Conservation (phyloP, 2,113 vertebrate genomes). For the Pygoscelis antarcticus region DNA sequence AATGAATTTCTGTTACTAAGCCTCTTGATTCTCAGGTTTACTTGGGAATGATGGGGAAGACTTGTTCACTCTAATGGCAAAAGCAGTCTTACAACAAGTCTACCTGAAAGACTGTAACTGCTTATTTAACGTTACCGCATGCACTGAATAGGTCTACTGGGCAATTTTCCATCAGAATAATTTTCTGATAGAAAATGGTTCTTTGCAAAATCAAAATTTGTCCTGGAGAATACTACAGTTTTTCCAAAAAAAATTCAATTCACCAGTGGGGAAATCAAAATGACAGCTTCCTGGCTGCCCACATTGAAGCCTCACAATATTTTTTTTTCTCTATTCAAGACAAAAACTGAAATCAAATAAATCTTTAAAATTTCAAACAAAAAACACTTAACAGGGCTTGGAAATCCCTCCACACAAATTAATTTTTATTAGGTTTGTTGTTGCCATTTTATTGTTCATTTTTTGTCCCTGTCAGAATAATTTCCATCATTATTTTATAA, state of each 20-base stretch:
- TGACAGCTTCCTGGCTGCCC: neutral
- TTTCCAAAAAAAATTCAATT: neutral
- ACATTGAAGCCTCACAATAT: neutral
- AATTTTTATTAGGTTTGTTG: neutral
- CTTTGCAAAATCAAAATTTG: neutral
- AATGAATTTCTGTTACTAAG: neutral
- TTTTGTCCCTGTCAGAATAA: neutral
- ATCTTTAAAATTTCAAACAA: neutral
- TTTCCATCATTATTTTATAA: neutral
- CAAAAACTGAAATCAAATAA: neutral
- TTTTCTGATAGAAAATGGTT: neutral
- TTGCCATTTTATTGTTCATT: neutral
- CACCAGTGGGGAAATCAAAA: neutral
- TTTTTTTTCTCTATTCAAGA: neutral
- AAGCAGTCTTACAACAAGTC: neutral
- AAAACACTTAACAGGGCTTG: neutral
- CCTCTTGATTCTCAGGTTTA: neutral
- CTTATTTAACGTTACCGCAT: neutral
- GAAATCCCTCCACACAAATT: neutral
- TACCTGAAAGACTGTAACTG: neutral
- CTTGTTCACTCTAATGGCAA: neutral
- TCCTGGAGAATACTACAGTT: neutral
- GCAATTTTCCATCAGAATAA: neutral
- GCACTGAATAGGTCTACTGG: neutral
- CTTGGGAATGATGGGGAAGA: neutral